Conservation (phyloP, 2,797 vertebrate genomes). For the Anas georgica region DNA sequence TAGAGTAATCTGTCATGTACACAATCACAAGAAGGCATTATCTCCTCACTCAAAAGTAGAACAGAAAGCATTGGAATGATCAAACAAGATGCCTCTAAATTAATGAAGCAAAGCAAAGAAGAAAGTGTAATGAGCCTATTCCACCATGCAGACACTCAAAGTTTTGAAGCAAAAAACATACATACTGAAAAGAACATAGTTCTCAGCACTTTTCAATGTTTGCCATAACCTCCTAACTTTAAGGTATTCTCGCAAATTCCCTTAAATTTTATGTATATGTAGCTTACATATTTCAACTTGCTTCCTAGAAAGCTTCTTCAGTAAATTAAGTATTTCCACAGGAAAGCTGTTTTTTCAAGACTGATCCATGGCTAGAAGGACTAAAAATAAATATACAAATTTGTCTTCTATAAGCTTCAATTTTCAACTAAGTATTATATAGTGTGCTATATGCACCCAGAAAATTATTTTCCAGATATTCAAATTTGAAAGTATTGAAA, state of each 20-base stretch:
- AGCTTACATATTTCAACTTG: neutral
- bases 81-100: neutral
- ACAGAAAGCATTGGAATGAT: neutral
- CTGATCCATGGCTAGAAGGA: neutral
- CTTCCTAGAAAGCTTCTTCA: neutral
- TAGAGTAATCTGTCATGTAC: neutral
- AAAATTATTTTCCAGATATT: neutral
- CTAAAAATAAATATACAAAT: neutral
- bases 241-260: neutral
- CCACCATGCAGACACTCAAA: neutral
- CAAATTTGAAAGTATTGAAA: neutral
- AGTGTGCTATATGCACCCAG: neutral
- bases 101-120: neutral
- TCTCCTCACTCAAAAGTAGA: neutral
- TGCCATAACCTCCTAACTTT: neutral
- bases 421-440: neutral
- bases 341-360: neutral
- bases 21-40: neutral
- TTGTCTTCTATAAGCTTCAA: neutral
- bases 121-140: neutral
- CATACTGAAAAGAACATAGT: neutral
- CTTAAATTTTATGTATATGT: neutral
- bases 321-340: neutral
- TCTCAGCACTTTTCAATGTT: neutral
- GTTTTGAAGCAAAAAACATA: neutral